Conservation (phyloP, 1,140 invertebrate species). For the Drosophila elegans region DNA sequence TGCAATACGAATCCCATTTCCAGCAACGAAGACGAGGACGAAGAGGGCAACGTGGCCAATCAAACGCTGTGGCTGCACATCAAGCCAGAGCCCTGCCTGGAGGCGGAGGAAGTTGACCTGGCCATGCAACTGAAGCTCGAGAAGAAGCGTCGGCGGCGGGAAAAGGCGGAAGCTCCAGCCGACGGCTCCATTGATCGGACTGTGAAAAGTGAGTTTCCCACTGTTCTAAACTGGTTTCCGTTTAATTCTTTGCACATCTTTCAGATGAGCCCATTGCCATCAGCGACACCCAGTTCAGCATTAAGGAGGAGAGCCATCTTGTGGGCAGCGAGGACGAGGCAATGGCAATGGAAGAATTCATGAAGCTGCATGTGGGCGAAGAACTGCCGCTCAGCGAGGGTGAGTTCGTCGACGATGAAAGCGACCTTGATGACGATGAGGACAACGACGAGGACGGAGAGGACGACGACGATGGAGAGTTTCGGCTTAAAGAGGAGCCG, state of each 20-base stretch:
- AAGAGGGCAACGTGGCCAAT: constrained; percentile 56
- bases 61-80: constrained; percentile 66
- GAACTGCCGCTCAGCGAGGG: constrained; percentile 46
- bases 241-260: not conserved
- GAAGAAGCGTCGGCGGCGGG: constrained; percentile 34
- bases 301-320: constrained; percentile 53
- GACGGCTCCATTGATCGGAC: constrained; percentile 9
- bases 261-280: constrained; percentile 46
- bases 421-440: constrained; percentile 42
- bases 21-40: constrained; percentile 72
- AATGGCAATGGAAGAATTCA: constrained; percentile 24
- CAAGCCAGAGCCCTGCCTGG: constrained; percentile 59
- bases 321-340: constrained; percentile 26
- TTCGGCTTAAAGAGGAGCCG: constrained; percentile 39
- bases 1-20: constrained; percentile 77
- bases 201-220: constrained; percentile 38
- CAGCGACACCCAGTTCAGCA: constrained; percentile 42
- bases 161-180: constrained; percentile 14
- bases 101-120: constrained; percentile 39
- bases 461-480: not conserved
- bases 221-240: too few species aligned
- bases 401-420: constrained; percentile 41
- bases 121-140: constrained; percentile 21
- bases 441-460: constrained; percentile 19
- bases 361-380: constrained; percentile 3